phyloP scores from a whole-genome alignment of 2,113 vertebrate species.

The Crotalus tigris region DNA sequence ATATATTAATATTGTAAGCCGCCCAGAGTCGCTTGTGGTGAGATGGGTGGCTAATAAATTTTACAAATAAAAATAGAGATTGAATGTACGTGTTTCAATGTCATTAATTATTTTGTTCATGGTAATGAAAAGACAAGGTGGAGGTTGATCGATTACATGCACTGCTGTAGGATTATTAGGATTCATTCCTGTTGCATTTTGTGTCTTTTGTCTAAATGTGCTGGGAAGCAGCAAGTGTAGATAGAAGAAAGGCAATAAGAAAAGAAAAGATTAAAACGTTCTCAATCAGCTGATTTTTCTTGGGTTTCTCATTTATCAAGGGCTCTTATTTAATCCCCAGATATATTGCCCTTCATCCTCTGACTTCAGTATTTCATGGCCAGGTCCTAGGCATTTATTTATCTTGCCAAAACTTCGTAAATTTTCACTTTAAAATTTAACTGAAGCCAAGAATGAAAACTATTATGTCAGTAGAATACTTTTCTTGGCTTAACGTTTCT shows the following conservation, averaged over 20 bases:
- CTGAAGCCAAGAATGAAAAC: background rate
- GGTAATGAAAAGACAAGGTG: background rate
- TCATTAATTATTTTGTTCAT: background rate
- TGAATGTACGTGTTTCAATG: background rate
- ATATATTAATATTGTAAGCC: too few species aligned
- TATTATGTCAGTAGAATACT: background rate
- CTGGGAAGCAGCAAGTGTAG: background rate
- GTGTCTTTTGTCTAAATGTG: background rate
- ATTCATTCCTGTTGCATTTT: background rate
- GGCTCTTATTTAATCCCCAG: background rate
- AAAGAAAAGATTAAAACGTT: background rate
- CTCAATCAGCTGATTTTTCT: background rate
- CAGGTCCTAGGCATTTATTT: background rate
- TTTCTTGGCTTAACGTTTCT: background rate
- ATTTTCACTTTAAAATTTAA: background rate
- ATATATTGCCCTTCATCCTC: background rate
- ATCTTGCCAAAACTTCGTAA: background rate
- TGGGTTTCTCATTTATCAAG: background rate
- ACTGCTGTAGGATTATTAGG: background rate
- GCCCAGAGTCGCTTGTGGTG: background rate
- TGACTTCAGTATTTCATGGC: background rate
- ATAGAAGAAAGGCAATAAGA: background rate
- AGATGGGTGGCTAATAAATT: background rate
- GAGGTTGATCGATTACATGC: background rate
- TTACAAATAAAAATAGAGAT: background rate